phyloP scores from a whole-genome alignment of 2,888 invertebrate species.

The Eupithecia insigniata region DNA sequence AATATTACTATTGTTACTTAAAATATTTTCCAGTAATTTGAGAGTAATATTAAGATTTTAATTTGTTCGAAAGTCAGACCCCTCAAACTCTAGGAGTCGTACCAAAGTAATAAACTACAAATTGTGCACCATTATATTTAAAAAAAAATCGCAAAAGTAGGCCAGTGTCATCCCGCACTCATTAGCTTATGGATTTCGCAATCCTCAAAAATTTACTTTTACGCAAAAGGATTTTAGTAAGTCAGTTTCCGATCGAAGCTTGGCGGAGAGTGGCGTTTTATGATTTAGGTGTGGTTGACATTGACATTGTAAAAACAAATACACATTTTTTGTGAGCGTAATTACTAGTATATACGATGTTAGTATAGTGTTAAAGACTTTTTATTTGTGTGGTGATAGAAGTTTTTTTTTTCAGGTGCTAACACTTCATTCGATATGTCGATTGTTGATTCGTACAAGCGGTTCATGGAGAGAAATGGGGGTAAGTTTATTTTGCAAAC shows the following conservation, averaged over 20 bases:
- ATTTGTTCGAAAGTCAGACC: not conserved
- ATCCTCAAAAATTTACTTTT: conserved; percentile 58
- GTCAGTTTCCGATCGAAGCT: conserved; percentile 56
- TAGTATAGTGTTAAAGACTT: not conserved
- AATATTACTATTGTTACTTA: too few relatives aligned
- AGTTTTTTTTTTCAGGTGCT: conserved; percentile 53
- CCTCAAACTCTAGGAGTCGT: not conserved
- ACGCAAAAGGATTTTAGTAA: conserved; percentile 48
- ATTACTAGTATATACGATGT: too few relatives aligned
- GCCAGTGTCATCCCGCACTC: conserved; percentile 55
- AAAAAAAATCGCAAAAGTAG: conserved; percentile 18
- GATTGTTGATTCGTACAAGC: conserved; percentile 75
- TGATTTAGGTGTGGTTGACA: conserved; percentile 16
- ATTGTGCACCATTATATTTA: not conserved
- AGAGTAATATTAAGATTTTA: not conserved
- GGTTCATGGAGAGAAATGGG: conserved; percentile 78
- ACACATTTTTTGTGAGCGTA: not conserved
- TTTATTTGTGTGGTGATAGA: conserved; percentile 9
- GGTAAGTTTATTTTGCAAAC: too few relatives aligned
- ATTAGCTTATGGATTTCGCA: conserved; percentile 53
- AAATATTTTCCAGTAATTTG: not conserved
- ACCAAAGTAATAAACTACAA: conserved; percentile 18
- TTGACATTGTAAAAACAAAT: conserved; percentile 20
- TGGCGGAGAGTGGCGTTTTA: conserved; percentile 46
- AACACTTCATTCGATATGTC: conserved; percentile 67